phyloP scores from a whole-genome alignment of 2,113 vertebrate genomes.

The Hypomesus transpacificus region DNA sequence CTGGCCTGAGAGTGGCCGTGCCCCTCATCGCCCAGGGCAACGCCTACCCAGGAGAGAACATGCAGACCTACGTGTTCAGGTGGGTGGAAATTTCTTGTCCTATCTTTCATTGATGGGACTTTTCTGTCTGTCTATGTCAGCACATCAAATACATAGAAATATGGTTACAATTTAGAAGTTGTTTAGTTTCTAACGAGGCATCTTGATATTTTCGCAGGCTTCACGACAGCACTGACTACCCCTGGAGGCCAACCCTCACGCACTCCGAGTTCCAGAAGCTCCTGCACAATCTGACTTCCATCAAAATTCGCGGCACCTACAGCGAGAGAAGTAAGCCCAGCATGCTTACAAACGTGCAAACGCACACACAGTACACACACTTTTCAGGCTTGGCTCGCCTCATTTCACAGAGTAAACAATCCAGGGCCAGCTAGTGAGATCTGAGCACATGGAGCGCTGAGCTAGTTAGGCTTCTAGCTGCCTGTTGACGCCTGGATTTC shows the following conservation, averaged over 20 bases:
- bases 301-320: slow-evolving; percentile 95
- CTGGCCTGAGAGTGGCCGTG: slow-evolving; percentile 79
- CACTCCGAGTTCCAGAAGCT: slow-evolving; percentile 93
- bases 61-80: slow-evolving; percentile 86
- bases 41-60: slow-evolving; percentile 84
- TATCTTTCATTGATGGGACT: background rate
- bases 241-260: slow-evolving; percentile 84
- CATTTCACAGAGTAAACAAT: background rate
- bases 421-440: background rate
- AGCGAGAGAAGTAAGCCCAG: slow-evolving; percentile 82
- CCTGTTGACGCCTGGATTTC: background rate
- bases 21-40: slow-evolving; percentile 96
- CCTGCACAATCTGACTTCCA: slow-evolving; percentile 87
- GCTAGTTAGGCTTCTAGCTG: background rate
- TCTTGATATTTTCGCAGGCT: slow-evolving; percentile 69
- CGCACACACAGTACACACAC: background rate
- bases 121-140: background rate
- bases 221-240: slow-evolving; percentile 87
- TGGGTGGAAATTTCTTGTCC: slow-evolving; percentile 48
- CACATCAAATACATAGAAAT: background rate
- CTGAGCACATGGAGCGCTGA: background rate
- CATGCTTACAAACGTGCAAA: background rate
- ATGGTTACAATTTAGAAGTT: too few relatives aligned
- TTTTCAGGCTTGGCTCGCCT: background rate
- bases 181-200: too few relatives aligned